phyloP scores from a whole-genome alignment of 2,113 vertebrate species.

The Triplophysa tibetana region DNA sequence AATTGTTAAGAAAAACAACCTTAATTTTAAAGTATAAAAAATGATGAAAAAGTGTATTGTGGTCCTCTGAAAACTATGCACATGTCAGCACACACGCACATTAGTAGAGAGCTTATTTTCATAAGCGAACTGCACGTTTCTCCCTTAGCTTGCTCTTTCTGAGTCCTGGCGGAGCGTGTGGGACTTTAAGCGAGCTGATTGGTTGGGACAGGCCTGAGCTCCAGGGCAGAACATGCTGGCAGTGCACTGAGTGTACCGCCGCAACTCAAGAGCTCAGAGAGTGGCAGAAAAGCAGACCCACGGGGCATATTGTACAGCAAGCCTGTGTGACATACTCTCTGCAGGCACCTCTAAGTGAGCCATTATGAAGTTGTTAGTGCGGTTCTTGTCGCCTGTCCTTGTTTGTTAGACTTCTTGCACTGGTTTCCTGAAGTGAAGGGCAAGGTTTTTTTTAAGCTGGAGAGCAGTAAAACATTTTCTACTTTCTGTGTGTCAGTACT shows the following conservation, averaged over 20 bases:
- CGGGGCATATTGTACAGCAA: conserved; percentile 26
- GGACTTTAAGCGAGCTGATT: conserved; percentile 62
- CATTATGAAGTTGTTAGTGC: conserved; percentile 36
- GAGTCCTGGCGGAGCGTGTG: conserved; percentile 54
- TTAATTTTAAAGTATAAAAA: too few relatives aligned
- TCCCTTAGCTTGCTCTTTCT: conserved; percentile 61
- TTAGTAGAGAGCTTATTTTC: conserved; percentile 38
- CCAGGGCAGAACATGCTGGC: conserved; percentile 28
- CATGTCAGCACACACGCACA: conserved; percentile 6
- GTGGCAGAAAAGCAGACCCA: conserved; percentile 45
- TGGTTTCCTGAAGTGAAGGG: neutral
- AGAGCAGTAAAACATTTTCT: too few relatives aligned
- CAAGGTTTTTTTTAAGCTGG: too few relatives aligned
- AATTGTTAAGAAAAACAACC: too few relatives aligned
- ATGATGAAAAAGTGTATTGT: too few relatives aligned
- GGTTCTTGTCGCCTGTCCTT: neutral
- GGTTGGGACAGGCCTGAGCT: conserved; percentile 54
- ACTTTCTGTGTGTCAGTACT: too few relatives aligned
- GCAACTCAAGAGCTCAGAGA: conserved; percentile 36
- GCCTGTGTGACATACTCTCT: conserved; percentile 28
- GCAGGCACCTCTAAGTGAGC: conserved; percentile 38
- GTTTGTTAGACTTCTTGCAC: conserved; percentile 27
- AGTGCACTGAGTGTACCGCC: conserved; percentile 37
- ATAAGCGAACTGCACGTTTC: conserved; percentile 37
- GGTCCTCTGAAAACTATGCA: neutral